phyloP scores from a whole-genome alignment of 2,797 vertebrate species.

The Xiphophorus birchmanni region DNA sequence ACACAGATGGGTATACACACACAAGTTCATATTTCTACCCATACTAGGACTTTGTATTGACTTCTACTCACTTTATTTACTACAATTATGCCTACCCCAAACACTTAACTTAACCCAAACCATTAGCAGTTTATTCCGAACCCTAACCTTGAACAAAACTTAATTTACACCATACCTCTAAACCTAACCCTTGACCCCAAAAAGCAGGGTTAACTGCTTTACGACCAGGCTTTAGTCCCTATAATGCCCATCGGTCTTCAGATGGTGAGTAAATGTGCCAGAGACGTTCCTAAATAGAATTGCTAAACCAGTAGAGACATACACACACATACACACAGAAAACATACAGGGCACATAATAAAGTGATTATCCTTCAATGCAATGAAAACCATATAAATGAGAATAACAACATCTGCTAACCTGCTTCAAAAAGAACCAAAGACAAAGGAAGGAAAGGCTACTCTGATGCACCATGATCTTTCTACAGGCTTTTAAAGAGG shows the following conservation, averaged over 20 bases:
- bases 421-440: not conserved
- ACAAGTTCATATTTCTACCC: not conserved
- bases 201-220: not conserved
- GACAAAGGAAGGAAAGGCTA: slow-evolving; percentile 6
- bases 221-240: not conserved
- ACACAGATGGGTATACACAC: slow-evolving; percentile 38
- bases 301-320: slow-evolving; percentile 4
- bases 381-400: not conserved
- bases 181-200: not conserved
- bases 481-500: not conserved
- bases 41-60: not conserved
- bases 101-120: not conserved
- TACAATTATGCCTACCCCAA: not conserved
- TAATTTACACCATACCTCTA: not conserved
- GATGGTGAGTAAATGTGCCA: not conserved
- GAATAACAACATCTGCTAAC: not conserved
- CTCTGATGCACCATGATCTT: not conserved
- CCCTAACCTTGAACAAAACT: not conserved
- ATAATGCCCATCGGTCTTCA: not conserved
- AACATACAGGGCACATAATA: slow-evolving; percentile 16
- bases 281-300: not conserved
- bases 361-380: slow-evolving; percentile 18
- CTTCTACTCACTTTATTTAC: not conserved
- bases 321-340: slow-evolving; percentile 12
- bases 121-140: not conserved